Base-by-base conservation (phyloP, 2,797 vertebrate genomes). In the Aplochiton taeniatus region DNA sequence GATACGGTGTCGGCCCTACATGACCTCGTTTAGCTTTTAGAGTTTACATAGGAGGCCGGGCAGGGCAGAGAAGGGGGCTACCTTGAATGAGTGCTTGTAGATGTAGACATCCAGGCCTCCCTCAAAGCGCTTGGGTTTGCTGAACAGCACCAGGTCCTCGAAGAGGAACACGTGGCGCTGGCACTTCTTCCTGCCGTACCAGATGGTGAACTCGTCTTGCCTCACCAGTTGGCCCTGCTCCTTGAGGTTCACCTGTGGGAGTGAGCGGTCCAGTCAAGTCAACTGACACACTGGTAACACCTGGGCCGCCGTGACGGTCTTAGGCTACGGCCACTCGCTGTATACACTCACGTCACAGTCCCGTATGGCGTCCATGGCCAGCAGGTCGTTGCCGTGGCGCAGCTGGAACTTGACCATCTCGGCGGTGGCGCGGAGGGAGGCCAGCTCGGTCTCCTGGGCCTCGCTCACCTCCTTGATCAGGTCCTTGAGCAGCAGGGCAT, bases 71-170 rank as follows among this genome's bases (percentile, higher is more conserved):
- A 6, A 31, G 11, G 54, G 13, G 53, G 69, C 72, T 85, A 97
- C 97, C 93, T 99, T 99, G 81, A 97, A 98, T 57, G 96, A 98
- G 42, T 94, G 92, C 60, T 99, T 99, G 89, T 98, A 98, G 79
- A 95, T 89, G 68, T 95, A 98, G 9, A 93, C 91, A 11, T 96
- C 94, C 19, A 94, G 85, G 2, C 95, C 95, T 0, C 93, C 89
- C 51, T 95, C 94, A 0, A 96, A 90, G 65, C 89, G 93, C 80
- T 94, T 98, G 52, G 95, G 94, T 82, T 99, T 99, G 83, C 97
- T 98, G 86, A 99, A 97, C 49, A 99, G 94, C 53, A 99, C 86
- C 1, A 99, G 91, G 70, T 98, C 96, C 86, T 99, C 95, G 9
- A 99, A 98, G 69, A 99, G 93, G 88, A 99, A 99, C 75, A 99